Evolutionary conservation across 2,888 invertebrate species (phyloP).

Genomic region (Acrobeloides nanus): DNA sequence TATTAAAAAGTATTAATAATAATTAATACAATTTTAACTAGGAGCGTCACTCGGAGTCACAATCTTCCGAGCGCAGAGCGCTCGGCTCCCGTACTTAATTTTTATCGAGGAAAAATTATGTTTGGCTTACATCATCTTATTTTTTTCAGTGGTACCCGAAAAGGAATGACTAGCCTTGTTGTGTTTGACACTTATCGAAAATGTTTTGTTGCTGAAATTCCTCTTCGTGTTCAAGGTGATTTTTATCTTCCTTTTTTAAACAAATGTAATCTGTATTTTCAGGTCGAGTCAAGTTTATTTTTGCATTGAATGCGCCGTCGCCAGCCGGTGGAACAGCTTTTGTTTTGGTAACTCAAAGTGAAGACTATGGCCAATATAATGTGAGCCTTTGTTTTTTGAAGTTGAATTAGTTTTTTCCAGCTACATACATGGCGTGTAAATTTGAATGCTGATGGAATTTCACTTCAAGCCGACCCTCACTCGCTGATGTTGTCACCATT

Average conservation of each 20-base stretch:
- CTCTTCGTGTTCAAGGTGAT: conserved; percentile 34
- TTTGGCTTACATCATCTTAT: conserved; percentile 11
- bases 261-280: too few species aligned
- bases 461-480: conserved; percentile 30
- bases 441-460: conserved; percentile 39
- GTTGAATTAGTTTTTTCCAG: conserved; percentile 13
- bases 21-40: too few species aligned
- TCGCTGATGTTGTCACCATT: conserved; percentile 36
- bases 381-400: conserved; percentile 16
- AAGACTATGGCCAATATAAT: conserved; percentile 30
- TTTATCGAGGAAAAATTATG: background rate
- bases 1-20: too few species aligned
- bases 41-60: too few species aligned
- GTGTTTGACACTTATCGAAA: conserved; percentile 46
- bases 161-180: conserved; percentile 41
- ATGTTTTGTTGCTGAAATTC: conserved; percentile 42
- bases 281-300: conserved; percentile 48
- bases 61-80: too few species aligned
- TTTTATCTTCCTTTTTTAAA: conserved; percentile 1
- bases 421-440: conserved; percentile 44
- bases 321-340: conserved; percentile 44
- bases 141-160: conserved; percentile 40
- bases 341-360: conserved; percentile 32
- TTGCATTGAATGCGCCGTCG: conserved; percentile 38
- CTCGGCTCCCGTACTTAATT: too few species aligned